Conservation (phyloP, 1,140 invertebrate species). For the Delia radicum region DNA sequence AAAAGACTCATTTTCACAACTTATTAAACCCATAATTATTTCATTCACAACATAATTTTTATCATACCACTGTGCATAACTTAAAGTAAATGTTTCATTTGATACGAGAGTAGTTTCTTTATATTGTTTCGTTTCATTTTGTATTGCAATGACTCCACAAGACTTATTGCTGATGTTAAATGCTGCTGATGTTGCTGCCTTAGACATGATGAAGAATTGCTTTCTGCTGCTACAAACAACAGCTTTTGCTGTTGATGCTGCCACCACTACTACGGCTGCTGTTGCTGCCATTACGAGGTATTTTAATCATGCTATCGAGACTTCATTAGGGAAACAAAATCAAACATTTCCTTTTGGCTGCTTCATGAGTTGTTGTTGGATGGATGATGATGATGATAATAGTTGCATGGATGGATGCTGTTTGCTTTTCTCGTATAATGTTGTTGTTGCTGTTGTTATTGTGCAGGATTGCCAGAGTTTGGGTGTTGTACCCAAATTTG, state of each 20-base stretch:
- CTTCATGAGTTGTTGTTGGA: slow-evolving; percentile 1
- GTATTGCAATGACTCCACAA: background rate
- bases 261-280: too few species aligned
- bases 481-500: too few species aligned
- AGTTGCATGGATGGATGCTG: slow-evolving; percentile 1
- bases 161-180: background rate
- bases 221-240: background rate
- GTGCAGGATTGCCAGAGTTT: too few species aligned
- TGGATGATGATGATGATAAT: background rate
- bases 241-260: background rate
- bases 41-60: too few species aligned
- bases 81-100: background rate
- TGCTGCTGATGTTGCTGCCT: background rate
- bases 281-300: background rate
- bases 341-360: slow-evolving; percentile 12
- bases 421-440: too few species aligned
- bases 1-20: too few species aligned
- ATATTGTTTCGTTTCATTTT: background rate
- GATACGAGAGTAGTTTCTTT: background rate
- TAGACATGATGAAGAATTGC: background rate
- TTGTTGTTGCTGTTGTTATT: too few species aligned
- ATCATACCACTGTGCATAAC: background rate
- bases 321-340: slow-evolving; percentile 22
- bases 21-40: too few species aligned
- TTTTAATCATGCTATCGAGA: slow-evolving; percentile 21